Evolutionary conservation across 1,140 invertebrate species (phyloP), one percentile per base, ranked within the genome.

Genomic region (Nasonia giraulti): DNA sequence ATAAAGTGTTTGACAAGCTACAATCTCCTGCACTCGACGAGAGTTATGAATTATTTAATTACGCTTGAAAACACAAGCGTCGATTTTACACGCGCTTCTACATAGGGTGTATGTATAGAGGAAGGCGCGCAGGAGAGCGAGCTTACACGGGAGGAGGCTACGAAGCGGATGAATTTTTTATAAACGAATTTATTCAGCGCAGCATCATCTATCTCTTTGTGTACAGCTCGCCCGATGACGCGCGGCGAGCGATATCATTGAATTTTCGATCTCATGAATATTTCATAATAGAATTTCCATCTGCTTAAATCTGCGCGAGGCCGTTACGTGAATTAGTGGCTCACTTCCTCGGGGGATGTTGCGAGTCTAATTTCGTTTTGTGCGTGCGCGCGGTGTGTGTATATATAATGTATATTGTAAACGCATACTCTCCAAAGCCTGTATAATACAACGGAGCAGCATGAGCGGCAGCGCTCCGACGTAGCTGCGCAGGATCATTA

Each of bases 201-300:
- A 62, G 55, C 55, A 62, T 5, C 55, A 62, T 62, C 17, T n/a
- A 0, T 62, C 17, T 62, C 47, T 50, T 14, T 50, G 14, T 17
- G 10, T 10, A 12, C 47, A 17, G 47, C 47, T 50, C 0, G 47
- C 12, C 12, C 55, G 55, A 62, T 62, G 55, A n/a, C 55, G 55
- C 14, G 55, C 17, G 17, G 55, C 68, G 14, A 40, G 14, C 40
- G 40, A 68, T 44, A 37, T 68, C 78, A 40, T 69, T 80, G 20
- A 69, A 80, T 69, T 80, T 68, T 69, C 62, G 71, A 40, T 23
- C 55, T 71, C 68, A 71, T 81, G 37, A 81, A 81, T 81, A 81
- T 50, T 73, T 71, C 14, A n/a, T 33, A 81, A 37, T 31, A 73
- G 79, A 73, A 81, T 47, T 81, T 66, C 37, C 31, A 81, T 81